Base-by-base conservation (phyloP, 2,113 vertebrate genomes). In the Ranitomeya imitator region DNA sequence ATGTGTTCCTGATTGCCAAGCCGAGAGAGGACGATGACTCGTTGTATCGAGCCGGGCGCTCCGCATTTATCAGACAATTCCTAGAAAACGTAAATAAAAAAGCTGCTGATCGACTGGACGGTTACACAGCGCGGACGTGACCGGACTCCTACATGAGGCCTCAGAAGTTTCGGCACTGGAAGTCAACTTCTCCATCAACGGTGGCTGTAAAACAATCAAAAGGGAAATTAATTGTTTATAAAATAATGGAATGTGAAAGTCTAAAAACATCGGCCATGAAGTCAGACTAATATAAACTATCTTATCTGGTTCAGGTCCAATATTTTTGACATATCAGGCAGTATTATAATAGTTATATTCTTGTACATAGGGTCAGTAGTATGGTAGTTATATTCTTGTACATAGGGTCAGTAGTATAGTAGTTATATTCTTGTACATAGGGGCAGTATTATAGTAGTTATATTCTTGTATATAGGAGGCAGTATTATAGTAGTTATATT, bases 51-150 rank as follows among this genome's bases (percentile, higher is more conserved):
- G 76, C 19, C 52, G 76, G 1, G 8, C 51, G 76, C 76, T 7
- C 9, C 6, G 51, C 52, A 23, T 79, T 79, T 79, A 10, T 79
- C 76, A 55, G 76, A 79, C 45, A n/a, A 79, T 79, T 79, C 76
- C 76, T 79, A 55, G 76, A 79, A 55, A 79, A 79, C 19, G 76
- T n/a, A 54, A 55, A 54, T 54, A 55, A 76, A 52, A 73, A 73
- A 73, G 67, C 13, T 15, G 74, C 10, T 16, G 52, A 54, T 55
- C 21, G 9, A 79, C 52, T 79, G 1, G 9, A 55, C 23, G 51
- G 18, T 23, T 55, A 79, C 76, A 79, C 19, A 79, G 52, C 19
- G 12, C 9, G 13, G 52, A 78, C 74, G 51, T 78, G 74, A 78
- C 74, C 74, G 18, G 74, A 78, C 74, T 51, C 45, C 5, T 51